Conservation (phyloP, 2,797 vertebrate genomes). For the Oreochromis mossambicus region DNA sequence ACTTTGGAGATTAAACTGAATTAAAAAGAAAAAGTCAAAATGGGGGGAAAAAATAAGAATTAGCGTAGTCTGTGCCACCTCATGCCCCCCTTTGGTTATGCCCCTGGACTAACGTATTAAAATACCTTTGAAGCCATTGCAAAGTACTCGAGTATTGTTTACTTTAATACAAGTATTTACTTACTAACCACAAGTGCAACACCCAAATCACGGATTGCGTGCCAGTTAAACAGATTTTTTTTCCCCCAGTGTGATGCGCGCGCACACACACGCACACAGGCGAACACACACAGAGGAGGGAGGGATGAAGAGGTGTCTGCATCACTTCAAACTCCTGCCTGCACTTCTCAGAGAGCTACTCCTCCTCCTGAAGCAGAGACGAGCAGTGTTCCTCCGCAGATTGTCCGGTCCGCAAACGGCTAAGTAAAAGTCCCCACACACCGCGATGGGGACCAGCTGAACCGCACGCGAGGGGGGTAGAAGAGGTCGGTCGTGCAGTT, state of each 20-base stretch:
- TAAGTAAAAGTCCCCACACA: background rate
- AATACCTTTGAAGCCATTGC: background rate
- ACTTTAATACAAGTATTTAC: background rate
- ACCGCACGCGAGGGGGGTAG: background rate
- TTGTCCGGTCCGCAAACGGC: background rate
- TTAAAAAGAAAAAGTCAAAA: background rate
- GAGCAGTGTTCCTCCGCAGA: constrained; percentile 21
- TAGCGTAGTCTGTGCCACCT: background rate
- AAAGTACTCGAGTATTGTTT: background rate
- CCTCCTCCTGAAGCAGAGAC: constrained; percentile 41
- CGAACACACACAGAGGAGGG: background rate
- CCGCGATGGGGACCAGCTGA: constrained; percentile 53
- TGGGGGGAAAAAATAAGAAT: background rate
- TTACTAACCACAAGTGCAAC: background rate
- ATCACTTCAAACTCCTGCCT: constrained; percentile 51
- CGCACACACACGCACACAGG: background rate
- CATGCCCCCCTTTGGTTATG: background rate
- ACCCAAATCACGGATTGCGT: background rate
- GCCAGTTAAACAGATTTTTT: background rate
- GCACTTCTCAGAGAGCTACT: constrained; percentile 32
- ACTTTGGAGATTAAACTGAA: background rate
- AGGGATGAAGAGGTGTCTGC: constrained; percentile 43
- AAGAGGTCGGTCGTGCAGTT: background rate
- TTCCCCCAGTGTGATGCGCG: background rate
- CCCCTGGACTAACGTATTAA: background rate